phyloP scores from a whole-genome alignment of 2,888 invertebrate genomes.

The Machimus atricapillus region DNA sequence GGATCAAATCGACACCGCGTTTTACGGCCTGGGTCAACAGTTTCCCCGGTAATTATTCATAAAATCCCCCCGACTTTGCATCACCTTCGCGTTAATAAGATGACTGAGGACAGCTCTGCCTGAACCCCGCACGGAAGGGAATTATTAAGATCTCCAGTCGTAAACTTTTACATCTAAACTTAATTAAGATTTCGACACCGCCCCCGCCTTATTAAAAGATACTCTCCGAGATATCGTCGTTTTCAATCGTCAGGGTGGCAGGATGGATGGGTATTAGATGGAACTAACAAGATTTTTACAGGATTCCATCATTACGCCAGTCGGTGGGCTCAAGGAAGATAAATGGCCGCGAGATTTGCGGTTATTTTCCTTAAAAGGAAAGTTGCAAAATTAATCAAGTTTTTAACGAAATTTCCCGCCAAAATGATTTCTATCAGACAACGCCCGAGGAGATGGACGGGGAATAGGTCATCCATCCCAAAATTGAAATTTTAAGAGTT shows the following conservation, averaged over 20 bases:
- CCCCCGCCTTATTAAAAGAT: conserved; percentile 16
- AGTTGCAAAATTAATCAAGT: conserved; percentile 19
- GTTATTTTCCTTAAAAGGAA: background rate
- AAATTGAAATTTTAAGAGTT: background rate
- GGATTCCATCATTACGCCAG: background rate
- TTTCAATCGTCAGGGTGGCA: background rate
- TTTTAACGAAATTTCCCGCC: conserved; percentile 2
- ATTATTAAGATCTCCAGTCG: conserved; percentile 35
- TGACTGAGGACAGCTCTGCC: background rate
- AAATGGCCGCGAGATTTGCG: background rate
- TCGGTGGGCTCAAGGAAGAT: background rate
- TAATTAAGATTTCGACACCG: conserved; percentile 19
- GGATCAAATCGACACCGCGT: background rate
- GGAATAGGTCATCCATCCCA: background rate
- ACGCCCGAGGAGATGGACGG: background rate
- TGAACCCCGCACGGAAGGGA: background rate
- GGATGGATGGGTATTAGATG: background rate
- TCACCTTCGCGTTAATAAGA: conserved; percentile 20
- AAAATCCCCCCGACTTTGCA: background rate
- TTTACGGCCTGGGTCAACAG: conserved; percentile 21
- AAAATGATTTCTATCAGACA: background rate
- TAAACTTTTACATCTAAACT: conserved; percentile 33
- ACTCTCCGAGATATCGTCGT: background rate
- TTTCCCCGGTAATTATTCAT: conserved; percentile 29
- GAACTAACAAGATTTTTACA: background rate